Percentiles rank a stretch among this genome's conserved stretches.
Evolutionary conservation across 2,797 vertebrate species (phyloP).

Genomic region (Chanos chanos): DNA sequence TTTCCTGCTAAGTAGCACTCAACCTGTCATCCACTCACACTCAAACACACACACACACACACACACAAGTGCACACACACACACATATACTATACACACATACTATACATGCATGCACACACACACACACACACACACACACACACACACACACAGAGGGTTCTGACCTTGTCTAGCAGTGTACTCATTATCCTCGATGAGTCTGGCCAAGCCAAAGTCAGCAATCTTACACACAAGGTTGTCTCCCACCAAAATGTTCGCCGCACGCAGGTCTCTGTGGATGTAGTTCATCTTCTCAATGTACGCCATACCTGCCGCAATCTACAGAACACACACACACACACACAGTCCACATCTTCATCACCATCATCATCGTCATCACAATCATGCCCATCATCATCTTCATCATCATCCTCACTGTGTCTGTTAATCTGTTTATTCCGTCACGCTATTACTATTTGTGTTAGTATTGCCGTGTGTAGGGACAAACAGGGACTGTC

Average conservation of each 20-base stretch:
- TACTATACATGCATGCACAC: too few species aligned
- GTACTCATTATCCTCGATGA: slow-evolving; percentile 95
- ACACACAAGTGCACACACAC: too few species aligned
- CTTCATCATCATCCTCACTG: too few species aligned
- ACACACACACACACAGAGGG: not conserved
- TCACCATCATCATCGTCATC: not conserved
- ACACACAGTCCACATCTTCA: slow-evolving; percentile 5
- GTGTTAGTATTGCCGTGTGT: too few species aligned
- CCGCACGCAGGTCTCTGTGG: slow-evolving; percentile 91
- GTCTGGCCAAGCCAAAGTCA: slow-evolving; percentile 92
- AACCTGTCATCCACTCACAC: slow-evolving; percentile 9
- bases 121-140: slow-evolving; percentile 4
- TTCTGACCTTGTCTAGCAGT: slow-evolving; percentile 88
- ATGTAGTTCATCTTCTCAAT: slow-evolving; percentile 98
- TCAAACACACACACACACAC: slow-evolving; percentile 37
- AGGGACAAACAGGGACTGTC: too few species aligned
- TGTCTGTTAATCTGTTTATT: too few species aligned
- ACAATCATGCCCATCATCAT: too few species aligned
- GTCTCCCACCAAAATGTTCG: slow-evolving; percentile 95
- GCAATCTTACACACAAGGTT: slow-evolving; percentile 94
- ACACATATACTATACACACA: too few species aligned
- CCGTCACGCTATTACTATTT: too few species aligned
- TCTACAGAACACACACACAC: slow-evolving; percentile 60
- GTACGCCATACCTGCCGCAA: slow-evolving; percentile 92
- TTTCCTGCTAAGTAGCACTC: too few species aligned